These are phyloP conservation scores for Stichopus chloronotus DNA, from an alignment of 35 echinoderm and acorn worm genomes.

Conservation along the genomic window DNA sequence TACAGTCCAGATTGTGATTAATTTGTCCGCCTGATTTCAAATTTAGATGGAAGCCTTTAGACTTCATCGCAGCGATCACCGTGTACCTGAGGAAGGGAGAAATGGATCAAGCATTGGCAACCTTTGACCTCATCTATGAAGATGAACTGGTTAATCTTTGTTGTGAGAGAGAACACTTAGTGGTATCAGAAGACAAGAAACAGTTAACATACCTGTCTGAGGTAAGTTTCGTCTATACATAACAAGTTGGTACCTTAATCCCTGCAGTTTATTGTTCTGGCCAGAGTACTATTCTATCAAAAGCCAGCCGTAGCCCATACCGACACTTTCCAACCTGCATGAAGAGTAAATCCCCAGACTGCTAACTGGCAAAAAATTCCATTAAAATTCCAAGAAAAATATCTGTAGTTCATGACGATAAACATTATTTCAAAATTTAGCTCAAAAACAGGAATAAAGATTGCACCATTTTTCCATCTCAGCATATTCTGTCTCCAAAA, in stretches of 20 bases:
- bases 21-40: neutral
- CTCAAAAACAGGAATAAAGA: too few species aligned
- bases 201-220: conserved; percentile 10
- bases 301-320: too few species aligned
- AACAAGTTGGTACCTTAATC: neutral
- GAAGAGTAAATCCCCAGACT: too few species aligned
- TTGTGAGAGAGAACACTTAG: neutral
- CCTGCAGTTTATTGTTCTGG: too few species aligned
- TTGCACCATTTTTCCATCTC: too few species aligned
- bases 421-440: too few species aligned
- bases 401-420: too few species aligned
- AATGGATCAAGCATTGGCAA: conserved; percentile 44
- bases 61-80: conserved; percentile 38
- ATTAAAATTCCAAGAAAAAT: too few species aligned
- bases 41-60: conserved; percentile 24
- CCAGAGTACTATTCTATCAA: too few species aligned
- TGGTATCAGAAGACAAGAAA: neutral
- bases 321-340: too few species aligned
- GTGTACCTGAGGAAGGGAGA: conserved; percentile 29
- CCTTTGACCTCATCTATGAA: conserved; percentile 58
- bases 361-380: too few species aligned
- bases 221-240: neutral
- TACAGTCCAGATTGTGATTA: neutral
- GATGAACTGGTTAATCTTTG: conserved; percentile 58
- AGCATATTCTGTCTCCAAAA: too few species aligned